These are phyloP conservation scores for Rhyacophila brunnea DNA, from an alignment of 1,140 invertebrate genomes.

Conservation along the genomic window DNA sequence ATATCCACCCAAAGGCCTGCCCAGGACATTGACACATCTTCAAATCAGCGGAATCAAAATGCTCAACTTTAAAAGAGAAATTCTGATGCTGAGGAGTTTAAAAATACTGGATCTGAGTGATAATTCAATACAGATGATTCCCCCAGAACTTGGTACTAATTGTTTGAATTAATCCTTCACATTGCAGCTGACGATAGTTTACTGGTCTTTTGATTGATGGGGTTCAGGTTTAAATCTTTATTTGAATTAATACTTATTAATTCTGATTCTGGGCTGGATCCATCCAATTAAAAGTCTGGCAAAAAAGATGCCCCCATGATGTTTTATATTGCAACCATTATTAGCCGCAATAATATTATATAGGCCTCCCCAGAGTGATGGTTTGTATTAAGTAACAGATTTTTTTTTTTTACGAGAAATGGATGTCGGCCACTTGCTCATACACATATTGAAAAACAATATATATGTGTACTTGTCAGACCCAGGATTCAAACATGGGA, in stretches of 20 bases:
- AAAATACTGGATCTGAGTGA: conserved; percentile 71
- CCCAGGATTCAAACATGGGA: too few relatives aligned
- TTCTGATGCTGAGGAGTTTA: conserved; percentile 64
- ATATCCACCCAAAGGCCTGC: conserved; percentile 69
- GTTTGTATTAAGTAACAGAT: too few relatives aligned
- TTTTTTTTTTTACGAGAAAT: too few relatives aligned
- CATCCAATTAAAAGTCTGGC: not conserved
- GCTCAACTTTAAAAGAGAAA: conserved; percentile 65
- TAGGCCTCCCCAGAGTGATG: too few relatives aligned
- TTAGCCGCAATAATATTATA: too few relatives aligned
- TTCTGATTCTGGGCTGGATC: not conserved
- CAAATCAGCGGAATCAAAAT: conserved; percentile 59
- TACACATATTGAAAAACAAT: too few relatives aligned
- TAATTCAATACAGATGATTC: conserved; percentile 73
- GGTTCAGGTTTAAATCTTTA: not conserved
- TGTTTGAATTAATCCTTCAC: not conserved
- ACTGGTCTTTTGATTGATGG: not conserved
- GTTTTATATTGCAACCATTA: not conserved
- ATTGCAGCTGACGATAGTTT: not conserved
- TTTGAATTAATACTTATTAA: not conserved
- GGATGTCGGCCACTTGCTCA: too few relatives aligned
- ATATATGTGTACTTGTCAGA: too few relatives aligned
- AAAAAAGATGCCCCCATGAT: not conserved
- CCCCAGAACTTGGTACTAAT: conserved; percentile 65
- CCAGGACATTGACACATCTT: conserved; percentile 60